phyloP scores from a whole-genome alignment of 2,888 invertebrate species.

The Calameuta filiformis region DNA sequence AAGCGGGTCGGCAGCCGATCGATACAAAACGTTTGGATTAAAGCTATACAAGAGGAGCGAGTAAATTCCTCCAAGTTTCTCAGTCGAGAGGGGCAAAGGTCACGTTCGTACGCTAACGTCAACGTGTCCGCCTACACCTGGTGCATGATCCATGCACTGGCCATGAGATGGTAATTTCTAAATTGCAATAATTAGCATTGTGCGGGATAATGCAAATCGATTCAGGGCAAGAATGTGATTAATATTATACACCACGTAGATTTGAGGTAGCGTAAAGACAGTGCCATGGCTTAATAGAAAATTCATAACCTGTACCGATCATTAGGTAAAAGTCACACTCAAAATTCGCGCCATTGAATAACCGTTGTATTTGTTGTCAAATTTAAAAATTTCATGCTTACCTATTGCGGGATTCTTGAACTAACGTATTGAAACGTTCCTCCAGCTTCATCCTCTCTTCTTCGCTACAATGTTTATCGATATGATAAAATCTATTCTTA shows the following conservation, averaged over 20 bases:
- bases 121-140: background rate
- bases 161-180: background rate
- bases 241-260: background rate
- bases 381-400: slow-evolving; percentile 17
- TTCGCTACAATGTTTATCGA: slow-evolving; percentile 45
- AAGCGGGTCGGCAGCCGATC: slow-evolving; percentile 37
- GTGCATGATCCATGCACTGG: background rate
- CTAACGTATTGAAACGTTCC: slow-evolving; percentile 53
- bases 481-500: background rate
- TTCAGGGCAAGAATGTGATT: background rate
- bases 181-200: background rate
- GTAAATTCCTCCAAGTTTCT: background rate
- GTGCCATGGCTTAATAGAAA: background rate
- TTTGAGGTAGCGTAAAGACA: background rate
- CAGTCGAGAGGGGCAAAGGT: background rate
- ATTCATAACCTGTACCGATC: background rate
- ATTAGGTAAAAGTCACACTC: background rate
- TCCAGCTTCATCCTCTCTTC: slow-evolving; percentile 59
- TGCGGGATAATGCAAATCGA: background rate
- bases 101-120: background rate
- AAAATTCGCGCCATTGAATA: background rate
- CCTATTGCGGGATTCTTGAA: slow-evolving; percentile 57
- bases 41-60: background rate
- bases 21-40: slow-evolving; percentile 29
- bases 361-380: background rate